Percentiles rank a stretch among this genome's conserved stretches.
Evolutionary conservation across 2,888 invertebrate genomes (phyloP).

Genomic region (Rhagonycha lutea): DNA sequence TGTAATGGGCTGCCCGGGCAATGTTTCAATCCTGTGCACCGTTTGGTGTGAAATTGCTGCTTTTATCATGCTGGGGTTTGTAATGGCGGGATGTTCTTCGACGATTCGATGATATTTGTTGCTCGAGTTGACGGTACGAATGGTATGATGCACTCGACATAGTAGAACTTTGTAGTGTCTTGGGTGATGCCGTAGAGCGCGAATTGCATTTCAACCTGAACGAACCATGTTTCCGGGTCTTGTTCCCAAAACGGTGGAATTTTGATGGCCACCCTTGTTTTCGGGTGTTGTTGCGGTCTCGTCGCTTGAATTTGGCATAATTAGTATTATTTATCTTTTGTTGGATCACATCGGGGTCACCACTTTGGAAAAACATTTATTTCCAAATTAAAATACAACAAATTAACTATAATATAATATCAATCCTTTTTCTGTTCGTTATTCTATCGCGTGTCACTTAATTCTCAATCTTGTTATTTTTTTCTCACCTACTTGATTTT

Average conservation of each 20-base stretch:
- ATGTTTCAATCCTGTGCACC: not conserved
- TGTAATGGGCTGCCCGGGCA: not conserved
- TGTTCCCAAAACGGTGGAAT: slow-evolving; percentile 22
- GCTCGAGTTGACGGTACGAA: too few species aligned
- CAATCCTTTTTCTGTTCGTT: too few species aligned
- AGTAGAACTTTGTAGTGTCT: slow-evolving; percentile 19
- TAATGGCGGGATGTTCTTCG: not conserved
- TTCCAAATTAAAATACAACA: too few species aligned
- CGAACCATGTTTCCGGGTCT: slow-evolving; percentile 23
- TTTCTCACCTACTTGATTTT: too few species aligned
- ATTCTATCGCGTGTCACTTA: too few species aligned
- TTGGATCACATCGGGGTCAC: too few species aligned
- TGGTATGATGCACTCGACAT: not conserved
- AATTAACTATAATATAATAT: too few species aligned
- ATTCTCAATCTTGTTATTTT: too few species aligned
- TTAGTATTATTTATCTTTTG: too few species aligned
- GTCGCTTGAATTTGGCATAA: too few species aligned
- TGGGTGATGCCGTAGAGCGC: slow-evolving; percentile 1
- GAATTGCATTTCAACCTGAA: slow-evolving; percentile 19
- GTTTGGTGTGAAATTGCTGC: not conserved
- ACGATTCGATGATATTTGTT: not conserved
- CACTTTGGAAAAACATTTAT: too few species aligned
- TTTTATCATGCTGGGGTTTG: not conserved
- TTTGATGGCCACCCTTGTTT: not conserved
- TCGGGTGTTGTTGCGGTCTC: too few species aligned